Evolutionary conservation across 2,888 invertebrate species (phyloP).

Genomic region (Eurois occulta): DNA sequence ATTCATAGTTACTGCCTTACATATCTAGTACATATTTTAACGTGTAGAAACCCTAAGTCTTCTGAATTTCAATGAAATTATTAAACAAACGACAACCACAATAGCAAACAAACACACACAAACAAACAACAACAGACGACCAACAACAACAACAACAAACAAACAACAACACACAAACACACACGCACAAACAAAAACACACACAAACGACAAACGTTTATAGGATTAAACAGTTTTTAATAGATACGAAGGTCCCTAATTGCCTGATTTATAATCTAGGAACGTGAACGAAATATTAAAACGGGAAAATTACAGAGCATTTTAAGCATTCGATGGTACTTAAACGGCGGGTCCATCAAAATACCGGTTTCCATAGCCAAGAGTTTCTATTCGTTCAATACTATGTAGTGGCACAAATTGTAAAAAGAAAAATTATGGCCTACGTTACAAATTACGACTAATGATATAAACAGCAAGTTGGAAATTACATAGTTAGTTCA

Average conservation of each 20-base stretch:
- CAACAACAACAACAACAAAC: no score
- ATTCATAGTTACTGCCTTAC: neutral
- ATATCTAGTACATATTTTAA: neutral
- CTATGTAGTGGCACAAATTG: neutral
- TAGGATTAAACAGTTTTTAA: neutral
- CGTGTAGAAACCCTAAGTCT: no score
- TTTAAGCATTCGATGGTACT: neutral
- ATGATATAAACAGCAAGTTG: neutral
- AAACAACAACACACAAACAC: no score
- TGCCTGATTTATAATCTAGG: neutral
- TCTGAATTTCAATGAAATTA: no score
- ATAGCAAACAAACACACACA: no score
- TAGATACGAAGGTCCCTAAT: neutral
- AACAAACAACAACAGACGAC: no score
- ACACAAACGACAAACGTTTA: no score
- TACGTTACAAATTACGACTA: constrained; percentile 17
- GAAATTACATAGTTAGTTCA: constrained; percentile 7
- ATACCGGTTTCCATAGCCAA: neutral
- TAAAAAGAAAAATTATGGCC: neutral
- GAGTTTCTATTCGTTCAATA: neutral
- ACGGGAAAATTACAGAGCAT: neutral
- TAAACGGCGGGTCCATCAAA: neutral
- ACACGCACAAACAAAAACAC: no score
- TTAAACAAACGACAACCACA: no score
- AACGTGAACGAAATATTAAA: neutral